phyloP scores from a whole-genome alignment of 2,113 vertebrate genomes.

The Nesogale talazaci region DNA sequence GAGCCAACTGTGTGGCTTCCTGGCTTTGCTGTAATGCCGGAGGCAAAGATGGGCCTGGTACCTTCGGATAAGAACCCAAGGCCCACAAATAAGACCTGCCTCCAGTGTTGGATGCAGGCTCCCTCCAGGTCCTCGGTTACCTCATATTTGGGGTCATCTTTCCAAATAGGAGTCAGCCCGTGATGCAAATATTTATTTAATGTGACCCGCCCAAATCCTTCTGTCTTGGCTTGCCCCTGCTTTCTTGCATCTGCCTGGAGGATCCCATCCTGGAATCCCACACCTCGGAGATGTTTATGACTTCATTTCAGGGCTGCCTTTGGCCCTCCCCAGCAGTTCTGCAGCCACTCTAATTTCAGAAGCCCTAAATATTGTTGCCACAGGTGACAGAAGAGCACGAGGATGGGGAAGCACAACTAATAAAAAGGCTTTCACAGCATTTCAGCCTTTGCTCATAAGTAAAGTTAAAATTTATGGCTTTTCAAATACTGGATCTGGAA shows the following conservation, averaged over 20 bases:
- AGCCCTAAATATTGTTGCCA: constrained; percentile 87
- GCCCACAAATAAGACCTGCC: rapidly evolving
- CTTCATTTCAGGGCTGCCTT: constrained; percentile 69
- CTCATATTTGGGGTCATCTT: background rate
- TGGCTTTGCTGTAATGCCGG: background rate
- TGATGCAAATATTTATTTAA: constrained; percentile 52
- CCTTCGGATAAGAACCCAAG: background rate
- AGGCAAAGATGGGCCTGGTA: background rate
- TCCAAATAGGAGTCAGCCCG: background rate
- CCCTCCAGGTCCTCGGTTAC: background rate
- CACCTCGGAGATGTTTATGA: constrained; percentile 72
- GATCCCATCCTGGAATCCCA: constrained; percentile 58
- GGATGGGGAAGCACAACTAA: constrained; percentile 84
- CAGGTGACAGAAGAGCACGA: constrained; percentile 83
- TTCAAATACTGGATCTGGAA: constrained; percentile 89
- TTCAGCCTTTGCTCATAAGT: constrained; percentile 86
- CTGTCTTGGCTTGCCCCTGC: constrained; percentile 27
- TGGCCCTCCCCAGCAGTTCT: constrained; percentile 61
- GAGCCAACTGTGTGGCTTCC: background rate
- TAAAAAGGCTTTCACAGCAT: constrained; percentile 89
- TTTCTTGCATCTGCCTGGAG: constrained; percentile 72
- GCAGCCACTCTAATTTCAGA: constrained; percentile 84
- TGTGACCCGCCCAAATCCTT: constrained; percentile 1
- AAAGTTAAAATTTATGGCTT: constrained; percentile 90
- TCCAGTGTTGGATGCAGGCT: background rate